Percentiles rank a stretch among this genome's conserved stretches.
Evolutionary conservation across 2,797 vertebrate genomes (phyloP).

Genomic region (Pangasius djambal): DNA sequence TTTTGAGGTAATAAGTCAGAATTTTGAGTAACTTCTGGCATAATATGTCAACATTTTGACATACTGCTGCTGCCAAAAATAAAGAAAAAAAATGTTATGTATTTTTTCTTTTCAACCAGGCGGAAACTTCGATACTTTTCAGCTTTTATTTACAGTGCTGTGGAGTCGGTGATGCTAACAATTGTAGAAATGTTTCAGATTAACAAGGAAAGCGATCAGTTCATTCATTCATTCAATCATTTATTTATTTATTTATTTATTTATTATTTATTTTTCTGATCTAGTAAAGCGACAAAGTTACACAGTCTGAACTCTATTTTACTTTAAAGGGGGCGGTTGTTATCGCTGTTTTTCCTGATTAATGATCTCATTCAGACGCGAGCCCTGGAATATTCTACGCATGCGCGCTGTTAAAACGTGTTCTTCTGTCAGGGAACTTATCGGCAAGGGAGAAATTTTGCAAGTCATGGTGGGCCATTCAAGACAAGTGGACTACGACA

Average conservation of each 20-base stretch:
- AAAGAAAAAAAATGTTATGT: not conserved
- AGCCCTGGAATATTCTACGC: constrained; percentile 83
- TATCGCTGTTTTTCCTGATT: constrained; percentile 35
- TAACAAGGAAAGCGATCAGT: not conserved
- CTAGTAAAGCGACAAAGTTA: not conserved
- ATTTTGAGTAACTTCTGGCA: not conserved
- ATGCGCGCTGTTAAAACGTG: constrained; percentile 77
- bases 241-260: not conserved
- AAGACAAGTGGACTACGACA: constrained; percentile 68
- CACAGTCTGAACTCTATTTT: not conserved
- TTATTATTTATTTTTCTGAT: not conserved
- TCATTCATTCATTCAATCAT: no score
- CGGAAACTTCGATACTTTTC: not conserved
- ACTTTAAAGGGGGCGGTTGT: not conserved
- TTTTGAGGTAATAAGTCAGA: not conserved
- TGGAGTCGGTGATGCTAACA: not conserved
- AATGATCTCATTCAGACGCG: constrained; percentile 53
- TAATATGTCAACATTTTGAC: not conserved
- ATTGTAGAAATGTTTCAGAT: not conserved
- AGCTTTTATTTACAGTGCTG: not conserved
- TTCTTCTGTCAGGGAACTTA: constrained; percentile 75
- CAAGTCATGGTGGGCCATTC: constrained; percentile 87
- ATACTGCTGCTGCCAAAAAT: not conserved
- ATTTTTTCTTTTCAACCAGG: not conserved
- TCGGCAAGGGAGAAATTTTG: constrained; percentile 75